Evolutionary conservation across 2,797 vertebrate genomes (phyloP).

Genomic region (Otolemur crassicaudatus): DNA sequence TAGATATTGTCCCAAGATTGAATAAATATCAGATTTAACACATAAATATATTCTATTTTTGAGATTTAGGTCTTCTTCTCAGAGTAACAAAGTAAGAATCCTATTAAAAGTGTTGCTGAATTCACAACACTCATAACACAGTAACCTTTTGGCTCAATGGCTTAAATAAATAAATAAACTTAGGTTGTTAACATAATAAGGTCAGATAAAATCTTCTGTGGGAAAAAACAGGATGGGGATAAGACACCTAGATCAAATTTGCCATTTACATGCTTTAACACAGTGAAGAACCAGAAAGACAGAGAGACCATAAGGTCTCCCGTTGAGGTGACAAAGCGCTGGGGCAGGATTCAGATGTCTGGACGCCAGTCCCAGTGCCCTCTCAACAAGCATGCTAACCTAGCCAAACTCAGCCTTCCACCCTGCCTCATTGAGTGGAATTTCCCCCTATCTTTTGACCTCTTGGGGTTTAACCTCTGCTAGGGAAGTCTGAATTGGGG

Average conservation of each 20-base stretch:
- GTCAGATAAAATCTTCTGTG: neutral
- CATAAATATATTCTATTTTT: neutral
- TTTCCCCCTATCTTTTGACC: neutral
- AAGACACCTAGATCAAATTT: neutral
- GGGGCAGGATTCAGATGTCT: neutral
- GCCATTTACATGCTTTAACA: neutral
- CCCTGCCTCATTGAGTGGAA: neutral
- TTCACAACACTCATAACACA: neutral
- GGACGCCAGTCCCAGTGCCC: neutral
- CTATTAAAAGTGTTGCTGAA: neutral
- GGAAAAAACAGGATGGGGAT: neutral
- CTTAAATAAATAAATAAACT: constrained; percentile 18
- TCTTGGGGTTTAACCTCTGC: neutral
- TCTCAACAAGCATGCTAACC: neutral
- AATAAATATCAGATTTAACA: neutral
- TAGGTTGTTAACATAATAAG: neutral
- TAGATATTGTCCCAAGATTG: neutral
- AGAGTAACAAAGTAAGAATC: neutral
- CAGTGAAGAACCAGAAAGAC: neutral
- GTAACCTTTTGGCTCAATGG: neutral
- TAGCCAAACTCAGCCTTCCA: neutral
- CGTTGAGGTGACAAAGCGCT: neutral
- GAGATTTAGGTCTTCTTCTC: neutral
- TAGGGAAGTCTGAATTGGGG: neutral
- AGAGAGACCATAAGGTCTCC: fast-evolving